Base-by-base conservation (phyloP, 2,113 vertebrate species). In the Catharus minimus region DNA sequence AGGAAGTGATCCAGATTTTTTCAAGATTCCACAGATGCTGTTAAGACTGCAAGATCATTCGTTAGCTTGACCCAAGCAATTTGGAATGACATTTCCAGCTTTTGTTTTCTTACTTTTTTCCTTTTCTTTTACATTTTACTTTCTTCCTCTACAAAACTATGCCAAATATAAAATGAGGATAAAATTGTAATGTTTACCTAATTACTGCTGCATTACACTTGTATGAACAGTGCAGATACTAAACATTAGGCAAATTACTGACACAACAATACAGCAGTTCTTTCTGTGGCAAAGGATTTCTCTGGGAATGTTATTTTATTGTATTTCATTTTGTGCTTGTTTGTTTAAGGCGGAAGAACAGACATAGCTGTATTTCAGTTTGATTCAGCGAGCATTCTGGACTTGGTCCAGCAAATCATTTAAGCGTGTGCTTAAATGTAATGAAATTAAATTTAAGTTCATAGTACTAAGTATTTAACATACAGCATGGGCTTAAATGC, bases 281-380 rank as follows among this genome's bases (percentile, higher is more conserved):
- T 94, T 93, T 91, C 79, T 81, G 53, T 33, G 32, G 72, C n/a
- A 66, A 61, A 84, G 56, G 43, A 92, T 85, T 96, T 94, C 82
- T 94, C 94, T 95, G 91, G 72, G 91, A 95, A 96, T 95, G 92
- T 93, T 94, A 89, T 96, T 96, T 96, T 88, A 95, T 92, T 94
- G 82, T 93, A 89, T 94, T 95, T 92, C 75, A 88, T 92, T 96
- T 93, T 86, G 53, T 81, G 26, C 75, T 91, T 93, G 78, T 94
- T 96, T 96, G 64, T 86, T 95, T 96, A 96, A 93, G 75, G 38
- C 68, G 44, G 64, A 92, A 60, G 74, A 87, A 88, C 50, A 93
- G 95, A 79, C 86, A 66, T 79, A 55, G 36, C 83, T 92, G 58
- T 90, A 93, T 93, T 95, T 90, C 80, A 88, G 65, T 83, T 92